phyloP scores from a whole-genome alignment of 2,888 invertebrate species.

The Zhengitettix transpicula region DNA sequence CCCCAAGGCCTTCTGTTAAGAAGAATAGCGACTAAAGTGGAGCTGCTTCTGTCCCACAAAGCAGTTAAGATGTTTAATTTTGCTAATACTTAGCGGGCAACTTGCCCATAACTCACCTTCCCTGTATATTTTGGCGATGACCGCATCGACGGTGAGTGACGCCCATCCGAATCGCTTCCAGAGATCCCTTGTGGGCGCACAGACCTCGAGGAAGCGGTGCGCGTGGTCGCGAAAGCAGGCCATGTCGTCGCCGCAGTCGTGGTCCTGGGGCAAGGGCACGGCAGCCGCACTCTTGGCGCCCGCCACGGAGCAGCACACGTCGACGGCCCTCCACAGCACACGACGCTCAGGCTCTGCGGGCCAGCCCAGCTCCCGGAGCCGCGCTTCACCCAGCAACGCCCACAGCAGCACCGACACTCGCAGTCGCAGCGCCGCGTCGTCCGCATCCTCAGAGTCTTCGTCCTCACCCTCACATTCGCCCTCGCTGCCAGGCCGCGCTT shows the following conservation, averaged over 20 bases:
- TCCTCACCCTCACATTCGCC: background rate
- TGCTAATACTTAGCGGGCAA: too few relatives aligned
- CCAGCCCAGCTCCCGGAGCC: constrained; percentile 9
- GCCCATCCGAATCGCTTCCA: constrained; percentile 14
- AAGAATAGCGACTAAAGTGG: too few relatives aligned
- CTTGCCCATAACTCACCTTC: constrained; percentile 8
- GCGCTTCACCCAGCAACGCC: constrained; percentile 10
- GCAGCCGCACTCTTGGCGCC: constrained; percentile 11
- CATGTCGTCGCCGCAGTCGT: constrained; percentile 12
- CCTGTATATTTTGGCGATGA: constrained; percentile 12
- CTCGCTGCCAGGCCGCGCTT: background rate
- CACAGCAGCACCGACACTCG: constrained; percentile 10
- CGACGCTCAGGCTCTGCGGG: constrained; percentile 7
- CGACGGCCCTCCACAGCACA: constrained; percentile 10
- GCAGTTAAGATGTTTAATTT: too few relatives aligned
- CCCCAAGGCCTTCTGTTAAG: too few relatives aligned
- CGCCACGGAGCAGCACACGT: constrained; percentile 10
- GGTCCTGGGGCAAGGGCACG: constrained; percentile 8
- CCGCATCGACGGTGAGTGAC: constrained; percentile 12
- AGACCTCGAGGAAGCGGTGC: constrained; percentile 13
- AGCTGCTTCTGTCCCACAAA: too few relatives aligned
- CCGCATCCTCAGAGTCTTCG: background rate
- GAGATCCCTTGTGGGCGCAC: constrained; percentile 13
- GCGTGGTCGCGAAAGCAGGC: constrained; percentile 14
- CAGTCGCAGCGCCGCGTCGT: constrained; percentile 5